Evolutionary conservation across 2,888 invertebrate genomes (phyloP).

Genomic region (Drosophila helvetica): DNA sequence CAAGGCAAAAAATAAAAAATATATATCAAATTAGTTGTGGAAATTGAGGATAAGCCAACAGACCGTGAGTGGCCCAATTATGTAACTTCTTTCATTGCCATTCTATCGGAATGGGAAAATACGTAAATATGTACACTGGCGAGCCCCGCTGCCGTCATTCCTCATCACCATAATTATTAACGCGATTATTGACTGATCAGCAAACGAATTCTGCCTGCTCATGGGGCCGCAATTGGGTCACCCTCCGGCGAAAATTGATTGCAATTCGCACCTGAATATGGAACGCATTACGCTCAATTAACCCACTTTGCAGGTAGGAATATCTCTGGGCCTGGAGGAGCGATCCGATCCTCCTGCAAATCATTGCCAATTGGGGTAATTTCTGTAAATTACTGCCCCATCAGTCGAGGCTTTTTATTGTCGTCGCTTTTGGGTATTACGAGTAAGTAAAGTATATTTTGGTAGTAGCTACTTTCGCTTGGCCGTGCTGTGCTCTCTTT

Average conservation of each 20-base stretch:
- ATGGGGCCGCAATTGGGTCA: constrained; percentile 35
- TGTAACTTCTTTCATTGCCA: not conserved
- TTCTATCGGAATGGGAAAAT: constrained; percentile 13
- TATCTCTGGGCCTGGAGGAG: constrained; percentile 11
- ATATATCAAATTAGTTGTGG: too few relatives aligned
- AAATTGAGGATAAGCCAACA: not conserved
- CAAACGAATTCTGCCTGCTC: constrained; percentile 42
- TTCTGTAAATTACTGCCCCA: constrained; percentile 64
- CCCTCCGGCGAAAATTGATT: constrained; percentile 47
- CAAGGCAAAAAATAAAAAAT: too few relatives aligned
- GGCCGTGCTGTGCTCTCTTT: constrained; percentile 10
- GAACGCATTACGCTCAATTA: constrained; percentile 56
- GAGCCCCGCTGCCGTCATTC: constrained; percentile 76
- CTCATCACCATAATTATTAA: constrained; percentile 12
- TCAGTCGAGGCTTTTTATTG: constrained; percentile 58
- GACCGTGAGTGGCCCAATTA: not conserved
- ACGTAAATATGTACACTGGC: not conserved
- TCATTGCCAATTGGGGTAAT: constrained; percentile 49
- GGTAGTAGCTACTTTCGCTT: constrained; percentile 48
- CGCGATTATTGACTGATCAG: constrained; percentile 33
- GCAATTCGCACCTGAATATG: constrained; percentile 67
- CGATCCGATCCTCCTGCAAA: constrained; percentile 26
- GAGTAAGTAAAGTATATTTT: constrained; percentile 34
- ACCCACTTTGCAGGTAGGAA: constrained; percentile 50
- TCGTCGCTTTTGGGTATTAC: constrained; percentile 45